phyloP scores from a whole-genome alignment of 2,888 invertebrate genomes.

The Harpagoxenus sublaevis region DNA sequence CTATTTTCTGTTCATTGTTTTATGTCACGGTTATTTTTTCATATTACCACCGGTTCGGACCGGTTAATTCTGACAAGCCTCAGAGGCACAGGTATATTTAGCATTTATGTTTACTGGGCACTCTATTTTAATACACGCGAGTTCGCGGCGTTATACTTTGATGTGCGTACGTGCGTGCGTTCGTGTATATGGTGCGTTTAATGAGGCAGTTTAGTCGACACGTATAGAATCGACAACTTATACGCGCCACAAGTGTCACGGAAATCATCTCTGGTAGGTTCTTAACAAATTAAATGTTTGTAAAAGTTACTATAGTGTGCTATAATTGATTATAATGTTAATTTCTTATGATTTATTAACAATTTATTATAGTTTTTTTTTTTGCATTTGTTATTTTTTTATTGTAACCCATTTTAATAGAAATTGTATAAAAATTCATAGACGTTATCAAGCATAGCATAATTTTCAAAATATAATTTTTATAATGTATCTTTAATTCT shows the following conservation, averaged over 20 bases:
- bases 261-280: conserved; percentile 3
- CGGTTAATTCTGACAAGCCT: conserved; percentile 66
- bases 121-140: conserved; percentile 71
- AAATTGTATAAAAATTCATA: not conserved
- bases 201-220: conserved; percentile 46
- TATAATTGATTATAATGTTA: not conserved
- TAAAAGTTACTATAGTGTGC: not conserved
- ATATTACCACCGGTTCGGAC: conserved; percentile 58
- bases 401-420: not conserved
- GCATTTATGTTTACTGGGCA: conserved; percentile 73
- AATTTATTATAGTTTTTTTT: not conserved
- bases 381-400: not conserved
- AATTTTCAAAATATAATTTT: not conserved
- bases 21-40: conserved; percentile 41
- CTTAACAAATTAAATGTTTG: not conserved
- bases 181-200: conserved; percentile 34
- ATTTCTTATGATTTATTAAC: not conserved
- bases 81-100: conserved; percentile 72
- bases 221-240: conserved; percentile 29
- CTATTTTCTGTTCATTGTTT: conserved; percentile 34
- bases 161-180: conserved; percentile 27
- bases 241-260: not conserved
- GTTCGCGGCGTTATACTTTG: conserved; percentile 61
- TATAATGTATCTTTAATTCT: not conserved
- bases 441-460: not conserved